Evolutionary conservation across 2,113 vertebrate genomes (phyloP), one percentile per base, ranked within the genome.

Genomic region (Syngnathus typhle): DNA sequence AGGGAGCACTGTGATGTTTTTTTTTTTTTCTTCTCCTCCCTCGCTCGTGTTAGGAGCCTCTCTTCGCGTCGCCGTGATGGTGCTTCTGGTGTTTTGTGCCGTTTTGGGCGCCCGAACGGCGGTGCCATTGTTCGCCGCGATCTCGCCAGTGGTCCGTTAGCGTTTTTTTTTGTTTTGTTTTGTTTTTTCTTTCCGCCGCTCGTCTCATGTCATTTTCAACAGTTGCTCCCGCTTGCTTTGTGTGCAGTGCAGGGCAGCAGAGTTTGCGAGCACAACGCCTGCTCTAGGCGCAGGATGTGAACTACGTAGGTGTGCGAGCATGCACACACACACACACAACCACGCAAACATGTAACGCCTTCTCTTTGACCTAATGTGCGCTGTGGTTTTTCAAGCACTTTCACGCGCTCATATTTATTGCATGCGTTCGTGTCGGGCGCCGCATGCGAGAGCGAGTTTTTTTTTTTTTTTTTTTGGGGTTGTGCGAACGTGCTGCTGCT

Each of bases 1-100:
- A 80, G 65, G 55, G 72, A 78, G 71, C 37, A 51, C 69, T 71
- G 68, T 85, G 81, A 80, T 75, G 82, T 70, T 74, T 75, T 81
- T 82, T 65, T 61, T 44, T 60, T 60, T 6, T 18, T 21, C 36
- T 60, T 13, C 15, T 23, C 7, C 49, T 44, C 60, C 41, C 60
- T 44, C 41, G 21, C 41, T 74, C 67, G 56, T 36, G 37, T 69
- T 75, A 15, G 68, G 67, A 70, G 65, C 71, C 65, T 74, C 74
- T 71, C 67, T 62, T 38, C 8, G 56, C 21, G 51, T 66, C 4
- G 69, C 37, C 13, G 36, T 36, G 65, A 38, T 78, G 36, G 44
- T 54, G 68, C 46, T 71, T 56, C 37, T 64, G 63, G 58, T 54
- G 62, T 73, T 77, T 68, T 59, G 71, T 78, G 68, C 70, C 47